Evolutionary conservation across 1,140 invertebrate genomes (phyloP).

Genomic region (Agrilus planipennis): DNA sequence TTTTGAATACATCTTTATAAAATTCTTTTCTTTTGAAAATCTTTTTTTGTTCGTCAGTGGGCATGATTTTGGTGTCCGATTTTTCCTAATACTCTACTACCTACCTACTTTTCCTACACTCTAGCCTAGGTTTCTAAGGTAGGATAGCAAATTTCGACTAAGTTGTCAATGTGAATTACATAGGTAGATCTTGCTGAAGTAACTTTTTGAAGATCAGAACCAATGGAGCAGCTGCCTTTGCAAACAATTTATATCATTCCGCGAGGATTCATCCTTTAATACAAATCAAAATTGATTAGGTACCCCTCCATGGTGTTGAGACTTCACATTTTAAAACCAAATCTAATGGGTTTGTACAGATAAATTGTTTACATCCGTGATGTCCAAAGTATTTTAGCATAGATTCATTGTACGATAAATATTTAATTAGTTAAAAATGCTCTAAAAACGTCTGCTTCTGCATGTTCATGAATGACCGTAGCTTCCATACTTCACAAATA

Average conservation of each 20-base stretch:
- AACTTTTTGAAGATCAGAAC: constrained; percentile 18
- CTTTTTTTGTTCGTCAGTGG: background rate
- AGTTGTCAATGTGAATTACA: constrained; percentile 23
- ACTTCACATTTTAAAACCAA: constrained; percentile 13
- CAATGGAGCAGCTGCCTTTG: constrained; percentile 18
- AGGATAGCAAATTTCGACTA: constrained; percentile 15
- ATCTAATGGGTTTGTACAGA: constrained; percentile 17
- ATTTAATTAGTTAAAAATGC: constrained; percentile 18
- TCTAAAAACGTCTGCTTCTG: constrained; percentile 18
- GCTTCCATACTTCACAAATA: constrained; percentile 19
- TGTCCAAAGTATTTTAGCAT: constrained; percentile 29
- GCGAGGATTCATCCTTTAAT: background rate
- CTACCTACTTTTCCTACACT: constrained; percentile 1
- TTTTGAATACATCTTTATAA: background rate
- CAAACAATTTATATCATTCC: constrained; percentile 15
- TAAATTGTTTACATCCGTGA: constrained; percentile 26
- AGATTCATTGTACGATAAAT: constrained; percentile 25
- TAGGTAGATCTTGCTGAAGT: constrained; percentile 10
- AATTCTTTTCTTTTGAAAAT: constrained; percentile 4
- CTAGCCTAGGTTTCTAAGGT: background rate
- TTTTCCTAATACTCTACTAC: constrained; percentile 7
- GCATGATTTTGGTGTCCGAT: constrained; percentile 7
- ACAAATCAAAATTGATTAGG: constrained; percentile 9
- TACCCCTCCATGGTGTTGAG: constrained; percentile 8
- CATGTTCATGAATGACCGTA: constrained; percentile 19